A percentile compares a stretch with the other conserved stretches of the same genome.
Conservation (phyloP, 2,797 vertebrate genomes). For the Cichlasoma orientale region DNA sequence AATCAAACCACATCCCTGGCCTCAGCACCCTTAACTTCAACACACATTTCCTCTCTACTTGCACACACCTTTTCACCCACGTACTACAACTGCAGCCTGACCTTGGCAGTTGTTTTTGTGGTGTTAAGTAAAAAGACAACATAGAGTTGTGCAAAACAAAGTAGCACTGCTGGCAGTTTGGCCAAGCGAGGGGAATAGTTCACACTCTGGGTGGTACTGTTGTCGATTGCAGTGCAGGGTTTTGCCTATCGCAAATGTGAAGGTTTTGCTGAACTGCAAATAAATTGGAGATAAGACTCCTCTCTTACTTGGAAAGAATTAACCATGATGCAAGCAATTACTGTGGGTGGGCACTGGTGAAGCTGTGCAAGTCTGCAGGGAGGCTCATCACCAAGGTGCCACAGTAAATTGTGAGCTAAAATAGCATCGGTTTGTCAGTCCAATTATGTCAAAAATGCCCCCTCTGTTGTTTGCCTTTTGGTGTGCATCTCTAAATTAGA, state of each 20-base stretch:
- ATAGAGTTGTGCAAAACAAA: constrained; percentile 17
- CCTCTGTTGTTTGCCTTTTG: constrained; percentile 25
- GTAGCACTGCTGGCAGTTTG: constrained; percentile 18
- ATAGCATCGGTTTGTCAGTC: constrained; percentile 42
- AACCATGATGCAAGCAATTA: constrained; percentile 21
- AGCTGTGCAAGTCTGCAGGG: constrained; percentile 20
- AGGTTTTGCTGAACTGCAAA: constrained; percentile 62
- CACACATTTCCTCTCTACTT: constrained; percentile 1
- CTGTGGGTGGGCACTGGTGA: constrained; percentile 9
- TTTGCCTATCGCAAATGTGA: constrained; percentile 53
- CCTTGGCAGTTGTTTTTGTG: constrained; percentile 50
- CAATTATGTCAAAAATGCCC: constrained; percentile 38
- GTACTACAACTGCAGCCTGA: constrained; percentile 39
- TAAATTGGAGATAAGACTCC: constrained; percentile 27
- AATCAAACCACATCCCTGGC: constrained; percentile 46
- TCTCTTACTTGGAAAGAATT: constrained; percentile 23
- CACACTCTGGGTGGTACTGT: constrained; percentile 29
- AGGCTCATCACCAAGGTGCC: constrained; percentile 37
- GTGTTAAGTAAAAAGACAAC: constrained; percentile 40
- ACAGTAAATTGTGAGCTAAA: constrained; percentile 43
- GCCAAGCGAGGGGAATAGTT: constrained; percentile 25
- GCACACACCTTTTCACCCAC: constrained; percentile 7
- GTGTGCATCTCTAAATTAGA: constrained; percentile 19
- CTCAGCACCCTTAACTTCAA: constrained; percentile 23
- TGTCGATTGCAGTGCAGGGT: constrained; percentile 38